Evolutionary conservation across 2,888 invertebrate species (phyloP), one percentile per base, ranked within the genome.

Genomic region (Parelbella ahira): DNA sequence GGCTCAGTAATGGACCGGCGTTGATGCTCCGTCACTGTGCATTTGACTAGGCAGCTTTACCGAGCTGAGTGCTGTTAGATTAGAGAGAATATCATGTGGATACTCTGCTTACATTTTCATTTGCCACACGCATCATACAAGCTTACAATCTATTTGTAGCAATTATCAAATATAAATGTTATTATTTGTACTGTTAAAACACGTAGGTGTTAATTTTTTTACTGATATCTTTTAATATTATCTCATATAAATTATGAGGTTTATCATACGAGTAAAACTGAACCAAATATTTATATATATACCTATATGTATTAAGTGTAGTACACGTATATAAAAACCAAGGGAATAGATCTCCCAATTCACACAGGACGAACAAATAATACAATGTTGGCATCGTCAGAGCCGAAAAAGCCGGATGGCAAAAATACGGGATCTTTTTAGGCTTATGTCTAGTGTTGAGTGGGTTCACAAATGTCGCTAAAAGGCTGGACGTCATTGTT

Each of bases 401-500:
- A n/a, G n/a, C n/a, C n/a, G 73, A 73, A 70, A 68, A 69, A 68
- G 73, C 70, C 70, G 72, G 80, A 79, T 77, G 80, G 82, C 79
- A 75, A 81, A 74, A 82, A 82, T 63, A 64, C 54, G 66, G 63
- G 60, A 68, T 83, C 80, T 84, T 81, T 84, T 84, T 86, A 84
- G 86, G 84, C 84, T 80, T 80, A 81, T 74, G 82, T 81, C 78
- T 74, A 74, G 77, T 73, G 82, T 72, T 84, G 86, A 84, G 86
- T 84, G 86, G 84, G 79, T 84, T 81, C 86, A 84, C 84, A 84
- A 84, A 84, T 84, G 86, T 86, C 86, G 79, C 86, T 87, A 87
- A 87, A 87, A 87, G 86, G 84, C 86, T 83, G 83, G 80, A 79
- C 84, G 84, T 84, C 86, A 84, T 87, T 87, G 86, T 87, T 87